A percentile compares a stretch with the other conserved stretches of the same genome.
Conservation (phyloP, 2,888 invertebrate species). For the Sphecodes monilicornis region DNA sequence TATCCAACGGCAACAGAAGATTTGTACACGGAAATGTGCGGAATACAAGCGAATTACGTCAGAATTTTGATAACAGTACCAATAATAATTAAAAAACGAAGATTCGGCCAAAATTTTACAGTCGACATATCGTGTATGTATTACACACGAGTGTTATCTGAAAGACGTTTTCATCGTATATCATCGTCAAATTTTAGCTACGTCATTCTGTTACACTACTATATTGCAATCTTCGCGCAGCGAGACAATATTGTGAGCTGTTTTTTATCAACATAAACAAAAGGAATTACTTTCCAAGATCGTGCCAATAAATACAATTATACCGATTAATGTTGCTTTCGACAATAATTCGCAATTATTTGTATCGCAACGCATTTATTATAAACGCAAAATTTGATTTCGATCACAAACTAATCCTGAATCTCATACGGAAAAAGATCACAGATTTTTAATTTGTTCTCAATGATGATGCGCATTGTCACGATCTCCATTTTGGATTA, state of each 20-base stretch:
- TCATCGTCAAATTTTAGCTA: conserved; percentile 31
- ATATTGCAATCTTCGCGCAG: conserved; percentile 5
- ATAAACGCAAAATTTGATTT: not conserved
- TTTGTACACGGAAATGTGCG: not conserved
- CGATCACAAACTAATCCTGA: not conserved
- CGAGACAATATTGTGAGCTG: not conserved
- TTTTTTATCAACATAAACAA: not conserved
- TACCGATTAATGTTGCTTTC: not conserved
- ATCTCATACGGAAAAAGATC: not conserved
- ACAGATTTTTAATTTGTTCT: not conserved
- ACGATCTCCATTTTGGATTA: not conserved
- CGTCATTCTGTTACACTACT: conserved; percentile 32
- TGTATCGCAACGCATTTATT: not conserved
- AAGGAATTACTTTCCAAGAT: not conserved
- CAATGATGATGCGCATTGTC: not conserved
- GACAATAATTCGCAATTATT: not conserved
- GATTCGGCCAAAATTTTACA: not conserved
- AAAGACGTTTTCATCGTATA: not conserved
- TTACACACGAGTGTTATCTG: not conserved
- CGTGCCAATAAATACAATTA: not conserved
- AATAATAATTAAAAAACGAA: not conserved
- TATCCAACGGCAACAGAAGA: not conserved
- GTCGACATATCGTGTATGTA: not conserved
- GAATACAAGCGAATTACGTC: not conserved
- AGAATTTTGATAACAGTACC: not conserved